phyloP scores from a whole-genome alignment of 2,888 invertebrate genomes.

The Mechanitis messenoides region DNA sequence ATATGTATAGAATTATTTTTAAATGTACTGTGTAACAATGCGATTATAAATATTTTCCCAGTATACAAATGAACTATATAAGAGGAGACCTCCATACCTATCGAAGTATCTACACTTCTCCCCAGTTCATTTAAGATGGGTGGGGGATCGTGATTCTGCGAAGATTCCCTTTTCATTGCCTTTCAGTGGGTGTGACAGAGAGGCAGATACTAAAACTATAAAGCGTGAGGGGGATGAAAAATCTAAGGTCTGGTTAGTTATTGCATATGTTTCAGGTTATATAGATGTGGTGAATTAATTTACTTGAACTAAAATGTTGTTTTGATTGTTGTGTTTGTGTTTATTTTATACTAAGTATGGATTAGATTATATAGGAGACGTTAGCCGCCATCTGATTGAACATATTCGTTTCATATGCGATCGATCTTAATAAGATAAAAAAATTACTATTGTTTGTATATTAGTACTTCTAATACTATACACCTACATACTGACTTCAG shows the following conservation, averaged over 20 bases:
- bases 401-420: too few species aligned
- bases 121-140: slow-evolving; percentile 72
- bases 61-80: slow-evolving; percentile 20
- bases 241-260: slow-evolving; percentile 60
- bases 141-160: slow-evolving; percentile 69
- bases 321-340: slow-evolving; percentile 3
- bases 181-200: slow-evolving; percentile 58
- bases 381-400: background rate
- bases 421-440: too few species aligned
- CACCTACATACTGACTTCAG: too few species aligned
- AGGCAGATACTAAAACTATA: slow-evolving; percentile 39
- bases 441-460: too few species aligned
- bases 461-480: too few species aligned
- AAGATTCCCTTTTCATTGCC: slow-evolving; percentile 73
- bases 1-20: too few species aligned
- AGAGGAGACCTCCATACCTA: slow-evolving; percentile 25
- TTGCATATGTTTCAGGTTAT: slow-evolving; percentile 26
- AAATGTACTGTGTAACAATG: background rate
- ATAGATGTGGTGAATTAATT: slow-evolving; percentile 27
- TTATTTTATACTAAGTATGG: background rate
- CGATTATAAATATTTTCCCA: slow-evolving; percentile 2
- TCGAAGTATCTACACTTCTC: slow-evolving; percentile 50
- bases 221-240: slow-evolving; percentile 46
- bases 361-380: background rate
- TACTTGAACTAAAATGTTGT: slow-evolving; percentile 11